phyloP scores from a whole-genome alignment of 2,113 vertebrate species.

The Hiodon alosoides region DNA sequence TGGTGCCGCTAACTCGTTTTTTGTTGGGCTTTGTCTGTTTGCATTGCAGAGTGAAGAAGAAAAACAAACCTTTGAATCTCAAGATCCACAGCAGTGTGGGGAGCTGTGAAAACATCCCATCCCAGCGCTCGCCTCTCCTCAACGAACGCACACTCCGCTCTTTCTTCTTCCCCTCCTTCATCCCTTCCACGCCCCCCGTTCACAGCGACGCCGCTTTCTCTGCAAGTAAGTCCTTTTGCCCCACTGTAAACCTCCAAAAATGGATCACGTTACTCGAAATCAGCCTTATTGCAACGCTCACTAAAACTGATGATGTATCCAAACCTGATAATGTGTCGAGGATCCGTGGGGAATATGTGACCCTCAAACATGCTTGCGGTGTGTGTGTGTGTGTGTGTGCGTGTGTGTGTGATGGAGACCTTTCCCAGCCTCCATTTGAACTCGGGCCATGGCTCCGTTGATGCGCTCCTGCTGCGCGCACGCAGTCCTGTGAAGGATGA shows the following conservation, averaged over 20 bases:
- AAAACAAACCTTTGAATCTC: slow-evolving; percentile 93
- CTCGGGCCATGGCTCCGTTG: neutral
- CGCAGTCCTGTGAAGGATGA: neutral
- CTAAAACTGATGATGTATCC: too few species aligned
- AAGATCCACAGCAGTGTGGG: slow-evolving; percentile 96
- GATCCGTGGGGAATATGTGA: neutral
- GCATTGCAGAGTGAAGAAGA: slow-evolving; percentile 83
- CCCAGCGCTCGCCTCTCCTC: slow-evolving; percentile 87
- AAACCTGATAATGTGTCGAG: too few species aligned
- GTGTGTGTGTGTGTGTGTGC: too few species aligned
- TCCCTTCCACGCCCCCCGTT: slow-evolving; percentile 91
- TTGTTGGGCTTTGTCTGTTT: neutral
- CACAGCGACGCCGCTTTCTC: slow-evolving; percentile 82
- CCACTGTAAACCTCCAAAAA: too few species aligned
- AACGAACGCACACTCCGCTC: slow-evolving; percentile 86
- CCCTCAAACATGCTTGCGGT: too few species aligned
- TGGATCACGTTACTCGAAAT: too few species aligned
- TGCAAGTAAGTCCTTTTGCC: slow-evolving; percentile 73
- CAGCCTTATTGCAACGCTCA: too few species aligned
- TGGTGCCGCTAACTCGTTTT: neutral
- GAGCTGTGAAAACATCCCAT: slow-evolving; percentile 92
- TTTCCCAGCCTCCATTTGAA: neutral
- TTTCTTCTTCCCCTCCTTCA: slow-evolving; percentile 89
- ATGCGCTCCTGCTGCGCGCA: neutral
- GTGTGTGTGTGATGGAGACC: neutral